Evolutionary conservation across 1,140 invertebrate genomes (phyloP), one percentile per base, ranked within the genome.

Genomic region (Nixonia krombeini): DNA sequence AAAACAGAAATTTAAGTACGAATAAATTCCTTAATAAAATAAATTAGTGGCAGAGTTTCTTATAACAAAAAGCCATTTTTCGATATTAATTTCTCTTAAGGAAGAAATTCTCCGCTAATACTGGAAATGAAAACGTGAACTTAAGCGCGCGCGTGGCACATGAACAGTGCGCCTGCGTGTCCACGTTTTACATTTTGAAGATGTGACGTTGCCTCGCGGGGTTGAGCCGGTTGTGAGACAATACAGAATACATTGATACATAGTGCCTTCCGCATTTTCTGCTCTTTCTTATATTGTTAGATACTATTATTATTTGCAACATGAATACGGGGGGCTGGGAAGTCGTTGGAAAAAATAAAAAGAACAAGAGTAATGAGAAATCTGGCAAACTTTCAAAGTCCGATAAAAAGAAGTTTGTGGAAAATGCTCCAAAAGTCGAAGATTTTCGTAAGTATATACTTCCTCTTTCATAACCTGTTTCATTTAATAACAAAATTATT

Each of bases 321-420:
- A 92, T 91, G 90, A 89, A 88, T 25, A 72, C 85, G 7, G 89
- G 89, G 58, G 89, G 91, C 76, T 93, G 92, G 92, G 91, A 92
- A 91, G 87, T 92, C 70, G 92, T 93, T 55, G 88, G 88, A 29
- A 92, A 90, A 74, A 90, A 85, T 47, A 91, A 91, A 65, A 92
- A 91, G 63, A 88, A 90, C 33, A 90, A 90, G 69, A 87, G 85
- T 75, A 85, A 76, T 23, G 83, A 80, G 31, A 84, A 85, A 56
- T 66, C 76, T 41, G 81, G 86, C 70, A 87, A 90, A 74, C 85
- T 89, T 51, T 85, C 85, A 46, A 86, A 86, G 69, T 86, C 86
- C 41, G 88, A 90, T 40, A 87, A 89, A 42, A 88, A 89, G 51
- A 89, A 89, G 77, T 80, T 87, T 44, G 77, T 85, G 41, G 86